phyloP scores from a whole-genome alignment of 2,113 vertebrate species.

The Drymodes brunneopygia region DNA sequence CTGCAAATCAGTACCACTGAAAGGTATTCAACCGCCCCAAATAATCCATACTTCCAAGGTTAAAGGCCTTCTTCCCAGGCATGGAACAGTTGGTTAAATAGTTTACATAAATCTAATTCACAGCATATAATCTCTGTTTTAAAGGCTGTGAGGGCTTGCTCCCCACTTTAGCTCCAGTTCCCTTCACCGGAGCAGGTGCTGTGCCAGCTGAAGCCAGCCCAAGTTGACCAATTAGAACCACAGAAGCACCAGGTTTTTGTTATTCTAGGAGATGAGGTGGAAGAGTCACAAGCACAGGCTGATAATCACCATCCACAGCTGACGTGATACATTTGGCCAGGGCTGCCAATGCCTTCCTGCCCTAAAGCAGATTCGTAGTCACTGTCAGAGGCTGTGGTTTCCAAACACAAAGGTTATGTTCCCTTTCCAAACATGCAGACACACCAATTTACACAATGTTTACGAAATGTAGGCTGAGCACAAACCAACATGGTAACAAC shows the following conservation, averaged over 20 bases:
- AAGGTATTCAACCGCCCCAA: background rate
- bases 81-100: background rate
- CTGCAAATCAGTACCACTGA: background rate
- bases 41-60: background rate
- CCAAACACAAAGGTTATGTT: background rate
- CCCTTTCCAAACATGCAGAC: background rate
- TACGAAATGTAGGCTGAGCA: background rate
- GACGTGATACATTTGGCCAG: background rate
- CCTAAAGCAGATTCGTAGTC: background rate
- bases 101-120: background rate
- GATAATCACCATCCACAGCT: background rate
- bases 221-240: background rate
- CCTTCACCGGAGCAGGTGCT: background rate
- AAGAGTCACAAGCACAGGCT: background rate
- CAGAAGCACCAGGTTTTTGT: background rate
- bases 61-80: background rate
- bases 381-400: background rate
- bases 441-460: background rate
- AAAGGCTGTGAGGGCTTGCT: background rate
- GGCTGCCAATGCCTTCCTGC: background rate
- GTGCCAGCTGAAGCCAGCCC: background rate
- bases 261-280: background rate
- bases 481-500: background rate
- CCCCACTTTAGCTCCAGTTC: background rate
- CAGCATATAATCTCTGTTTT: background rate